Percentiles rank a stretch among this genome's conserved stretches.
Evolutionary conservation across 1,140 invertebrate genomes (phyloP).

Genomic region (Teleopsis dalmanni): DNA sequence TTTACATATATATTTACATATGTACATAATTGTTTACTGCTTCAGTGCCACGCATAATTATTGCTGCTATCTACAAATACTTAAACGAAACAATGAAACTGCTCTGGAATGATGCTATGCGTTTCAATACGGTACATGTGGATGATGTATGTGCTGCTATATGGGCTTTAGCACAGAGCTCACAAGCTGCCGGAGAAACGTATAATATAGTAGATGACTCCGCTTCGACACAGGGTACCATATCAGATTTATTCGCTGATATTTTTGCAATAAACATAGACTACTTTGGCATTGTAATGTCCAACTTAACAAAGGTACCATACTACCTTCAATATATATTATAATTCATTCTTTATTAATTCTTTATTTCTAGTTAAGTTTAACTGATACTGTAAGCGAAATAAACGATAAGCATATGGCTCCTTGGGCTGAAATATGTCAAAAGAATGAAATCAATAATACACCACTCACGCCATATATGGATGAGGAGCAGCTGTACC

Average conservation of each 20-base stretch:
- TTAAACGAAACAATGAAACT: conserved; percentile 85
- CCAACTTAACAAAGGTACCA: conserved; percentile 68
- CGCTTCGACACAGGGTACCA: conserved; percentile 71
- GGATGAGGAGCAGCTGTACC: conserved; percentile 68
- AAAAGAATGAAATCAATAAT: conserved; percentile 65
- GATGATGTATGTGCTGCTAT: conserved; percentile 71
- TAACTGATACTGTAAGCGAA: conserved; percentile 73
- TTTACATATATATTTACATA: not conserved
- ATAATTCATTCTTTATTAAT: conserved; percentile 6
- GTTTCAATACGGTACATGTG: conserved; percentile 84
- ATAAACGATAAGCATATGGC: conserved; percentile 87
- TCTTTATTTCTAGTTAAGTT: conserved; percentile 51
- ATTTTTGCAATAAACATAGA: conserved; percentile 81
- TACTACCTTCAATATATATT: not conserved
- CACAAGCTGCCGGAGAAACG: conserved; percentile 51
- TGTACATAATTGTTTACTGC: no score
- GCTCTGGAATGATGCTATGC: conserved; percentile 75
- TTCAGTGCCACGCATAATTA: conserved; percentile 71
- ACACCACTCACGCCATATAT: conserved; percentile 82
- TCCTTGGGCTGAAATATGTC: conserved; percentile 81
- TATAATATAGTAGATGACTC: conserved; percentile 80
- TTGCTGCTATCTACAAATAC: conserved; percentile 82
- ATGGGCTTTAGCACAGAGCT: conserved; percentile 50
- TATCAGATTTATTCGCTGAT: conserved; percentile 70
- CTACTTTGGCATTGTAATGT: conserved; percentile 73